A percentile compares a stretch with the other conserved stretches of the same genome.
Conservation (phyloP, 2,797 vertebrate species). For the Agapornis canus region DNA sequence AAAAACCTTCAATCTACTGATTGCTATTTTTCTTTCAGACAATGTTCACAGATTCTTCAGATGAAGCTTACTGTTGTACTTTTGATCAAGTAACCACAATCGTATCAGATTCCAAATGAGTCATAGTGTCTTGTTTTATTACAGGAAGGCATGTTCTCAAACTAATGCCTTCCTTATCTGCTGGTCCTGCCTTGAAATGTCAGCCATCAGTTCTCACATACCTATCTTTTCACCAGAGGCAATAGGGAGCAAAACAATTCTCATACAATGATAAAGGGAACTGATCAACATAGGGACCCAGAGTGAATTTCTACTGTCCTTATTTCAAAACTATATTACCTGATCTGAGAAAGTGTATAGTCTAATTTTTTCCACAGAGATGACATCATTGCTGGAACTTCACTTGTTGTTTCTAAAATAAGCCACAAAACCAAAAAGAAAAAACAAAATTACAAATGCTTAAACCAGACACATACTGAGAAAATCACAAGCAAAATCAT, state of each 20-base stretch:
- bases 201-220: background rate
- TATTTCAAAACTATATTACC: conserved; percentile 76
- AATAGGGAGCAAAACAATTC: background rate
- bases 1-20: background rate
- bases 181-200: background rate
- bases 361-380: conserved; percentile 98
- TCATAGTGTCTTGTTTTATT: background rate
- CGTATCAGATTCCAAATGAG: background rate
- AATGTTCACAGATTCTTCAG: background rate
- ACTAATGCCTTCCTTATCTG: background rate
- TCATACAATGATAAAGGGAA: background rate
- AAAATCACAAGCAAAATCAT: background rate
- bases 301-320: background rate
- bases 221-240: background rate
- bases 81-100: background rate
- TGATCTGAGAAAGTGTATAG: conserved; percentile 96
- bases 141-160: background rate
- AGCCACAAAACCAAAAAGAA: background rate
- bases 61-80: background rate
- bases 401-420: conserved; percentile 76
- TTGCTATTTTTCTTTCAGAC: background rate
- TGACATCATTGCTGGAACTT: conserved; percentile 92
- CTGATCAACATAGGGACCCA: background rate
- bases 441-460: background rate
- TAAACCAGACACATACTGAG: background rate